Percentiles rank a stretch among this genome's conserved stretches.
These are phyloP conservation scores for Drosophila pegasa DNA, from an alignment of 2,888 invertebrate species.

Conservation along the genomic window DNA sequence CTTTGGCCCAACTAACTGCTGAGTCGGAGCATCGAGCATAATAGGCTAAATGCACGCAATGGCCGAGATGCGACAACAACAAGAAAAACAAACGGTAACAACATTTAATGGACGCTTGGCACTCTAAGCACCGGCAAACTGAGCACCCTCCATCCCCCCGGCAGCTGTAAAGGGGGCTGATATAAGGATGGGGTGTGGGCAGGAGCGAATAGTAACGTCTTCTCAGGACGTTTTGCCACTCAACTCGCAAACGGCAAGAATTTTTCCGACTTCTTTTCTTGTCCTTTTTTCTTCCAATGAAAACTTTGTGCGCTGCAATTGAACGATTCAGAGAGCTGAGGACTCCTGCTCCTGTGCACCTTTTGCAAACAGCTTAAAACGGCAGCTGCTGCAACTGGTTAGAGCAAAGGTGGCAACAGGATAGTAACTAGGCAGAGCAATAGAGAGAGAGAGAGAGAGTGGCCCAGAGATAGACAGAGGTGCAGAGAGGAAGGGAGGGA, in stretches of 20 bases:
- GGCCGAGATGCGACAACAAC: constrained; percentile 19
- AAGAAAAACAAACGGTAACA: constrained; percentile 20
- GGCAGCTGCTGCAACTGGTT: background rate
- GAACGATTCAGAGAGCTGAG: constrained; percentile 65
- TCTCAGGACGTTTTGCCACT: constrained; percentile 47
- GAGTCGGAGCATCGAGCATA: constrained; percentile 18
- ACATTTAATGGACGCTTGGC: constrained; percentile 67
- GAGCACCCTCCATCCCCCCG: constrained; percentile 13
- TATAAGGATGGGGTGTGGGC: background rate
- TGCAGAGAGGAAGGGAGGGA: background rate
- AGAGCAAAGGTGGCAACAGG: background rate
- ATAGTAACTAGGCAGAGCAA: background rate
- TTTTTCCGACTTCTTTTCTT: constrained; percentile 21
- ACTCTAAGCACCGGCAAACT: constrained; percentile 56
- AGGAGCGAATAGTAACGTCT: constrained; percentile 10
- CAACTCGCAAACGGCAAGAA: constrained; percentile 60
- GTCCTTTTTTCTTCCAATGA: background rate
- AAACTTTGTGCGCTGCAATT: constrained; percentile 66
- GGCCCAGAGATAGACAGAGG: background rate
- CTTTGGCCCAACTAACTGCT: constrained; percentile 28
- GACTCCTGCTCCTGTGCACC: constrained; percentile 43
- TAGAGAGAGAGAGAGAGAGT: background rate
- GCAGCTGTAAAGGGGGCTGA: background rate
- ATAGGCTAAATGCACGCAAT: constrained; percentile 35
- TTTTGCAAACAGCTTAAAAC: constrained; percentile 40